Percentiles rank a stretch among this genome's conserved stretches.
Evolutionary conservation across 2,888 invertebrate species (phyloP).

Genomic region (Maniola hyperantus): DNA sequence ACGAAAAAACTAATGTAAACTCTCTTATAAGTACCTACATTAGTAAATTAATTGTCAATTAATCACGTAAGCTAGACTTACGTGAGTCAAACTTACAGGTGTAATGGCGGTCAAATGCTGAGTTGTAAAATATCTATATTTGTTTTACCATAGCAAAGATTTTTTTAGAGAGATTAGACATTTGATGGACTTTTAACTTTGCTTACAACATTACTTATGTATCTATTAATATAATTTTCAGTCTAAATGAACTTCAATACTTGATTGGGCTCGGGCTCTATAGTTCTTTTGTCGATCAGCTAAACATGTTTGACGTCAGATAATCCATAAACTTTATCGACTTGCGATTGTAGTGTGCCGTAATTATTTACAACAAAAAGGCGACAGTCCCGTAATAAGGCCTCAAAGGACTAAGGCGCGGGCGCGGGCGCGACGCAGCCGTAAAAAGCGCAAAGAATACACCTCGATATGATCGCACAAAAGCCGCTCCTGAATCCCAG

Average conservation of each 20-base stretch:
- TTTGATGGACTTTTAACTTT: background rate
- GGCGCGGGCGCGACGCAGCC: conserved; percentile 51
- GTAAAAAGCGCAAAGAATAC: conserved; percentile 83
- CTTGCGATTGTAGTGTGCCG: conserved; percentile 43
- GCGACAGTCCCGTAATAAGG: conserved; percentile 75
- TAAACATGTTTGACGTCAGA: conserved; percentile 9
- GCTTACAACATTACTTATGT: no score
- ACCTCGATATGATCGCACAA: conserved; percentile 83
- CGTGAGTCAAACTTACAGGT: no score
- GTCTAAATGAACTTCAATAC: no score
- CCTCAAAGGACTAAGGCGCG: conserved; percentile 65
- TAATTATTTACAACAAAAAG: conserved; percentile 78
- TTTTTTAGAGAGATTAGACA: no score
- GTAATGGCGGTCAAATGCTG: no score
- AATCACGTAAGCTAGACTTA: no score
- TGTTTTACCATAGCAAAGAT: background rate
- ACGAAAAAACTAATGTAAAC: no score
- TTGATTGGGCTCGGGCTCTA: no score
- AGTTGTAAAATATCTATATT: background rate
- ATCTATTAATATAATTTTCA: no score
- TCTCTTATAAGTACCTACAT: no score
- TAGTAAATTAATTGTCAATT: no score
- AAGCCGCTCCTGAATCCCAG: conserved; percentile 80
- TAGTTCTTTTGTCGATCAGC: background rate
- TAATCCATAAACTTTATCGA: conserved; percentile 12